These are phyloP conservation scores for Pterocles burchelli DNA, from an alignment of 2,113 vertebrate genomes.

Conservation along the genomic window DNA sequence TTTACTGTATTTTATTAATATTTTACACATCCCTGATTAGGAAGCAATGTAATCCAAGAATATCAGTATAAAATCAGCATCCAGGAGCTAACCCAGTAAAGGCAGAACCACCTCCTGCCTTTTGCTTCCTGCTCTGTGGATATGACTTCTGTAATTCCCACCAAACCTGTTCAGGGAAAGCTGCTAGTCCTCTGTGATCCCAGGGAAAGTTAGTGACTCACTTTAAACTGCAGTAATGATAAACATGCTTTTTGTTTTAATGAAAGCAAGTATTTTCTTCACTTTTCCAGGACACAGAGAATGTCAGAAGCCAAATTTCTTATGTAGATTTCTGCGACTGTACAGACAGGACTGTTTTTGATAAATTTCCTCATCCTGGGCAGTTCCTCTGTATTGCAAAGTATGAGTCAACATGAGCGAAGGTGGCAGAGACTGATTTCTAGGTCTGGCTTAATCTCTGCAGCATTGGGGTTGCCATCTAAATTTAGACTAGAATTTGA, in stretches of 20 bases:
- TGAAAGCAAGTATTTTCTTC: background rate
- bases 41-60: background rate
- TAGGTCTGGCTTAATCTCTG: background rate
- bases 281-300: background rate
- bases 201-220: background rate
- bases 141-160: background rate
- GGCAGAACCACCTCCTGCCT: background rate
- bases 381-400: background rate
- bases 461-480: background rate
- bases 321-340: rapidly evolving
- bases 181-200: background rate
- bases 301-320: background rate
- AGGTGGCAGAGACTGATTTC: background rate
- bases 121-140: background rate
- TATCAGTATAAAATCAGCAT: background rate
- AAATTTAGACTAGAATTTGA: background rate
- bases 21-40: background rate
- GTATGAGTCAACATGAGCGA: rapidly evolving
- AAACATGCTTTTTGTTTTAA: background rate
- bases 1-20: background rate
- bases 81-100: background rate
- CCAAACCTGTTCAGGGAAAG: background rate
- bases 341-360: background rate
- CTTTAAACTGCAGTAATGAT: background rate
- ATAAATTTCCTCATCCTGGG: background rate